These are phyloP conservation scores for Labeo calbasu DNA, from an alignment of 2,797 vertebrate species.

Conservation along the genomic window DNA sequence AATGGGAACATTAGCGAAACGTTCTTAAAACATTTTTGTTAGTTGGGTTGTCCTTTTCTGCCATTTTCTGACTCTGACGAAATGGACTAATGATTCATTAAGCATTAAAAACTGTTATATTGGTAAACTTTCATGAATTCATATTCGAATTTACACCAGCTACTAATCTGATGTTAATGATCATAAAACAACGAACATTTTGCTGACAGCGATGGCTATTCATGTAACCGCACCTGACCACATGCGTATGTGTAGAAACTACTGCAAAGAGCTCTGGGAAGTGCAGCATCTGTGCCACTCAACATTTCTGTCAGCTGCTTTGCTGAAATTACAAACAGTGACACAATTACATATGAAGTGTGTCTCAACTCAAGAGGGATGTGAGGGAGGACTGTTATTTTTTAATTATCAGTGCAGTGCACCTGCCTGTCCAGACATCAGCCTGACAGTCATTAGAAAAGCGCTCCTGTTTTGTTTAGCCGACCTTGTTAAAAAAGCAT, in stretches of 20 bases:
- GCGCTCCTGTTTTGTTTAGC: slow-evolving; percentile 13
- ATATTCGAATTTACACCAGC: too few species aligned
- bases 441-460: neutral
- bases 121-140: too few species aligned
- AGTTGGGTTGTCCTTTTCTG: too few species aligned
- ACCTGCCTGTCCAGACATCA: slow-evolving; percentile 62
- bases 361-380: neutral
- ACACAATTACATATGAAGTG: slow-evolving; percentile 18
- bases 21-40: too few species aligned
- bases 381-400: slow-evolving; percentile 68
- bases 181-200: neutral
- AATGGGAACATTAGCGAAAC: too few species aligned
- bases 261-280: slow-evolving; percentile 22
- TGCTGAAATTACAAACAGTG: slow-evolving; percentile 21
- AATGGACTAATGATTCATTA: too few species aligned
- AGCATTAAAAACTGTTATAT: too few species aligned
- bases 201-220: neutral
- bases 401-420: slow-evolving; percentile 70
- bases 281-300: slow-evolving; percentile 42
- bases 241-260: neutral
- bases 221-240: neutral
- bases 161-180: too few species aligned
- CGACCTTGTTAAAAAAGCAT: neutral
- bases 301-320: slow-evolving; percentile 16
- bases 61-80: too few species aligned